A percentile compares a stretch with the other conserved stretches of the same genome.
Conservation (phyloP, 1,140 invertebrate genomes). For the Drusus annulatus region DNA sequence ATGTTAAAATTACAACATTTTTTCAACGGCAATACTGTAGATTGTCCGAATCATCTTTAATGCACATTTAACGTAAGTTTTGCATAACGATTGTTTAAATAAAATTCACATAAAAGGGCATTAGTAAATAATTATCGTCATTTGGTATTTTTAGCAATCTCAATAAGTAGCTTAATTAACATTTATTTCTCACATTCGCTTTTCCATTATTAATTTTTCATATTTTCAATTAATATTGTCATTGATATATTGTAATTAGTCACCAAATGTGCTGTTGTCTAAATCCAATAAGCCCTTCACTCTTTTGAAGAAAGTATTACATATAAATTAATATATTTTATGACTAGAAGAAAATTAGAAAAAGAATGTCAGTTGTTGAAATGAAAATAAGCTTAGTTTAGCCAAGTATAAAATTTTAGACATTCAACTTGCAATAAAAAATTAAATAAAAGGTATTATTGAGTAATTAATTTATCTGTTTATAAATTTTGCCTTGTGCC, state of each 20-base stretch:
- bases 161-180: not conserved
- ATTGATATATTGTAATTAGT: constrained; percentile 19
- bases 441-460: not conserved
- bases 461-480: not conserved
- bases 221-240: constrained; percentile 6
- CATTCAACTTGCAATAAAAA: not conserved
- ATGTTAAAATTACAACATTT: not conserved
- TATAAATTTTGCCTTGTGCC: constrained; percentile 15
- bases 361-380: not conserved
- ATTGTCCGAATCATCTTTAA: too few relatives aligned
- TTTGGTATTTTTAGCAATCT: constrained; percentile 8
- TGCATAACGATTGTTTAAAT: not conserved
- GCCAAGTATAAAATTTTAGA: not conserved
- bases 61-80: not conserved
- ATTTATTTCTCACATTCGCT: not conserved
- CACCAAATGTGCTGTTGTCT: constrained; percentile 33
- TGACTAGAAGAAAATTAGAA: not conserved
- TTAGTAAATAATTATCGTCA: not conserved
- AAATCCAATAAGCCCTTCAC: not conserved
- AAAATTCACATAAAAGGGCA: too few relatives aligned
- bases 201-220: not conserved
- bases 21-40: not conserved
- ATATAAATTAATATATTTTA: constrained; percentile 7
- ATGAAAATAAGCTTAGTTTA: not conserved
- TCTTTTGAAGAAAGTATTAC: constrained; percentile 26